Base-by-base conservation (phyloP, 2,113 vertebrate genomes). In the Pithys albifrons region DNA sequence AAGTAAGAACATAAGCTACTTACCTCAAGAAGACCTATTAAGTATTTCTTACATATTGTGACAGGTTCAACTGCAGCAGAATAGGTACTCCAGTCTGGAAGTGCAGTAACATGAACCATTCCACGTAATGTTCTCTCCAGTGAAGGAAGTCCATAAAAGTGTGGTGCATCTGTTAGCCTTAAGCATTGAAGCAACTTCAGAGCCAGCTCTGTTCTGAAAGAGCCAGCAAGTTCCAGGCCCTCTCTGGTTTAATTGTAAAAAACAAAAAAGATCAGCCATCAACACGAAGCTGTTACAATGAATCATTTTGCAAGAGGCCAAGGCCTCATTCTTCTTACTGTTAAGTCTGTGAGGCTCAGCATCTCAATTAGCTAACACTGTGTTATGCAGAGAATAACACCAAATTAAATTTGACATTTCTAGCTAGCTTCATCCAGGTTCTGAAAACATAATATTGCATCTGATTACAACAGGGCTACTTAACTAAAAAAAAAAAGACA, bases 61-160 rank as follows among this genome's bases (percentile, higher is more conserved):
- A 96, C 54, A 41, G 99, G 97, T 74, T 98, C 97, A 65, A 95
- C 94, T 59, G 94, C 93, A 85, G 96, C 90, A 71, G 98, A 98
- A 75, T 98, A 98, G 25, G 98, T 91, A 91, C 99, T 99, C 99
- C 99, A 99, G 25, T 97, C 98, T 4, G 99, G 98, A 55, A 98
- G 88, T 1, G 98, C 98, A 12, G 99, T 99, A 88, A 99, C 97
- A 74, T 98, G 98, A 72, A 98, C 98, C 98, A 99, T 98, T 84
- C 98, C 99, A 91, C 96, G 97, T 71, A 99, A 96, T 3, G 98
- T 98, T 96, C 99, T 98, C 97, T 99, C 99, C 67, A 99, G 97
- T 51, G 98, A 99, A 39, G 99, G 99, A 39, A 99, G 98, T 35
- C 99, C 99, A 12, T 99, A 99, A 97, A 99, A 99, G 73, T 98